A percentile compares a stretch with the other conserved stretches of the same genome.
Conservation (phyloP, 2,113 vertebrate genomes). For the Vombatus ursinus region DNA sequence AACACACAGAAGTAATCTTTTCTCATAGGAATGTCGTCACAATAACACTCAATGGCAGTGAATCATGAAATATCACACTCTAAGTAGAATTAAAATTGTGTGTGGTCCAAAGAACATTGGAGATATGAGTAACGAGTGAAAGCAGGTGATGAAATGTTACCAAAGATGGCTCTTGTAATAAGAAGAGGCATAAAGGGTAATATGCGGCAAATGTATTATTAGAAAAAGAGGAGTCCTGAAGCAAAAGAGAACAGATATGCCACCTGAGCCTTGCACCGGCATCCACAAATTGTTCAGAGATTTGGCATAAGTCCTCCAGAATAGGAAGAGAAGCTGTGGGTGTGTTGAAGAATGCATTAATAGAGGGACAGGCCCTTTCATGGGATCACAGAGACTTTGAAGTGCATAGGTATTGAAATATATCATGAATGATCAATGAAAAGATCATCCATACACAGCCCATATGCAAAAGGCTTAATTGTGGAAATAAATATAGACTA, state of each 20-base stretch:
- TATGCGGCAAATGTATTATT: neutral
- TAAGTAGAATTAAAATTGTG: too few species aligned
- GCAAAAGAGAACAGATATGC: neutral
- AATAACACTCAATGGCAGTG: too few species aligned
- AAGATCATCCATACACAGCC: neutral
- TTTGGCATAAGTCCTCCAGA: neutral
- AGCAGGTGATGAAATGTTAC: neutral
- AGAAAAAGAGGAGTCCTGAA: neutral
- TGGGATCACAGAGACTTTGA: neutral
- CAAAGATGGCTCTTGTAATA: neutral
- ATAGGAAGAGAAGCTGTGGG: neutral
- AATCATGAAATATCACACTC: too few species aligned
- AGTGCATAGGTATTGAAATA: neutral
- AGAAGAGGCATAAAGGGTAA: neutral
- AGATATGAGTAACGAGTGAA: neutral
- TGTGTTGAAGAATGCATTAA: neutral
- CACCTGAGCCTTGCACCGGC: neutral
- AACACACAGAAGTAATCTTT: too few species aligned
- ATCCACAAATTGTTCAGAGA: neutral
- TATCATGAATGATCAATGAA: neutral
- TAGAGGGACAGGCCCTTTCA: neutral
- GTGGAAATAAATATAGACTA: conserved; percentile 21
- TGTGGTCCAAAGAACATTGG: neutral
- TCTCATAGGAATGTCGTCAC: too few species aligned
- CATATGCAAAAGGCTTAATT: neutral